phyloP scores from a whole-genome alignment of 2,797 vertebrate genomes.

The Sebastes flavidus region DNA sequence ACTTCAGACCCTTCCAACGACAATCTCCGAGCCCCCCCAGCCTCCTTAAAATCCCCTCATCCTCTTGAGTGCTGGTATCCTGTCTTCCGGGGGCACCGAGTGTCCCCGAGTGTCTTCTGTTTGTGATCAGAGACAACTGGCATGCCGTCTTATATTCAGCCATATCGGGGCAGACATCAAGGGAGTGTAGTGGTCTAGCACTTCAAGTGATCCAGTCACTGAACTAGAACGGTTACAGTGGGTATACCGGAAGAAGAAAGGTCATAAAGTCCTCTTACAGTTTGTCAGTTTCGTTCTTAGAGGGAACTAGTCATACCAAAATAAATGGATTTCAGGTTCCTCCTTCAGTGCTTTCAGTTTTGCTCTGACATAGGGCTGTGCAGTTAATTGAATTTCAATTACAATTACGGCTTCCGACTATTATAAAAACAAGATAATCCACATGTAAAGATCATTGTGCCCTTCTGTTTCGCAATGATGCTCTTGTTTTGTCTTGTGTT shows the following conservation, averaged over 20 bases:
- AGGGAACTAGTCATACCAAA: not conserved
- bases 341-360: not conserved
- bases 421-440: too few relatives aligned
- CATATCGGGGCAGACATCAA: not conserved
- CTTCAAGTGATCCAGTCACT: not conserved
- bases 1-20: conserved; percentile 74
- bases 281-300: not conserved
- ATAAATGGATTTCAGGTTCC: not conserved
- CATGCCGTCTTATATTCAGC: conserved; percentile 1
- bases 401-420: too few relatives aligned
- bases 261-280: not conserved
- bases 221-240: not conserved
- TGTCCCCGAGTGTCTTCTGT: conserved; percentile 42
- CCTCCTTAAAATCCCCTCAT: conserved; percentile 56
- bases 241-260: not conserved
- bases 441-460: too few relatives aligned
- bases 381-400: too few relatives aligned
- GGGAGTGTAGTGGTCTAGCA: not conserved
- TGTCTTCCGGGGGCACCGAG: conserved; percentile 31
- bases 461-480: too few relatives aligned
- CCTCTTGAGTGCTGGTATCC: conserved; percentile 50
- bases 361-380: not conserved
- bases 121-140: conserved; percentile 42
- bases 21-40: conserved; percentile 70
- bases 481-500: too few relatives aligned